These are phyloP conservation scores for human DNA, from an alignment of 2,113 vertebrate genomes.

Conservation along the genomic window DNA sequence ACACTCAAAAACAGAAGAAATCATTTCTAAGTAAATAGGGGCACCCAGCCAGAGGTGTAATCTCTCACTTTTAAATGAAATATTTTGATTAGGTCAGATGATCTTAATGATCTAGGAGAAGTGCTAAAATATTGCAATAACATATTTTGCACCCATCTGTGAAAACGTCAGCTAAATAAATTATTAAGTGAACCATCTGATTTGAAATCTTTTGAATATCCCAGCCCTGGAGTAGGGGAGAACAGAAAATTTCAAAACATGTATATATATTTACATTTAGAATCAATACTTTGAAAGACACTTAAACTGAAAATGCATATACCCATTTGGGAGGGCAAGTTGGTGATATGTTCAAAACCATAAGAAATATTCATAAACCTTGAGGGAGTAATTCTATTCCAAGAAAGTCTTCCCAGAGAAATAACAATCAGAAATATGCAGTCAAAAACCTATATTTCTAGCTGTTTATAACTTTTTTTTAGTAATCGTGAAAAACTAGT, in stretches of 20 bases:
- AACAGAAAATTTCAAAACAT: not conserved
- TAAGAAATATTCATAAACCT: slow-evolving; percentile 47
- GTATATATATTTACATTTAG: not conserved
- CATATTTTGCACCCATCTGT: not conserved
- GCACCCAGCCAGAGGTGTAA: not conserved
- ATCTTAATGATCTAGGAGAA: not conserved
- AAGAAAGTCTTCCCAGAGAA: slow-evolving; percentile 4
- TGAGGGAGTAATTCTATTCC: not conserved
- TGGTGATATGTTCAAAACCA: not conserved
- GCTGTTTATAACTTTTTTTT: not conserved
- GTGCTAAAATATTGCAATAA: not conserved
- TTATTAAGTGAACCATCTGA: not conserved
- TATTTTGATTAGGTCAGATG: slow-evolving; percentile 13
- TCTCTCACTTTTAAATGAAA: slow-evolving; percentile 26
- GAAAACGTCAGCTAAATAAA: slow-evolving; percentile 9
- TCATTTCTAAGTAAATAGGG: not conserved
- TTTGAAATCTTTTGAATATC: slow-evolving; percentile 6
- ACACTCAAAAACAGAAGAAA: not conserved
- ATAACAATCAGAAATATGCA: not conserved
- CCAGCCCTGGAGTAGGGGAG: not conserved
- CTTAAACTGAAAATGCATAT: not conserved
- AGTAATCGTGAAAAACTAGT: slow-evolving; percentile 24
- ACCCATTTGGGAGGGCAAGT: not conserved
- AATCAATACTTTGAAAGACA: not conserved
- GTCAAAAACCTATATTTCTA: not conserved